A percentile compares a stretch with the other conserved stretches of the same genome.
Evolutionary conservation across 2,888 invertebrate species (phyloP).

Genomic region (Epinotia bilunana): DNA sequence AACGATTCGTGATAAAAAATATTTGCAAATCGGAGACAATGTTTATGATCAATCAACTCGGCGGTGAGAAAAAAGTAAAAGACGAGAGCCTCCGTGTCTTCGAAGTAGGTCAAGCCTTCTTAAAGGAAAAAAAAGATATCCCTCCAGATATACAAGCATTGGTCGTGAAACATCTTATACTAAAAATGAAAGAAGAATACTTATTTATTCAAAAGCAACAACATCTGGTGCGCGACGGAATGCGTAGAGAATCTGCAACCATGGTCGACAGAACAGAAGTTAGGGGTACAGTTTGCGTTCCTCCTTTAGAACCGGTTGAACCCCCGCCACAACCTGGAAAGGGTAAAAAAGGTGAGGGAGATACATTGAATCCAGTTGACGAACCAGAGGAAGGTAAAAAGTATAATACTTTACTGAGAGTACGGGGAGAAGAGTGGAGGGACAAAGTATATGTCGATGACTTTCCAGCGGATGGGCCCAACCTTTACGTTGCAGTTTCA

Average conservation of each 20-base stretch:
- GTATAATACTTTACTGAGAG: slow-evolving; percentile 76
- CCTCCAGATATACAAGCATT: slow-evolving; percentile 73
- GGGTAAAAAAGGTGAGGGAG: slow-evolving; percentile 58
- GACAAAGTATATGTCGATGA: slow-evolving; percentile 82
- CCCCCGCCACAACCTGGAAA: slow-evolving; percentile 55
- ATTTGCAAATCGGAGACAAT: slow-evolving; percentile 78
- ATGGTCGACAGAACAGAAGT: slow-evolving; percentile 71
- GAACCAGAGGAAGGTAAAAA: slow-evolving; percentile 70
- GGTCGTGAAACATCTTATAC: slow-evolving; percentile 74
- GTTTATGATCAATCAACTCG: slow-evolving; percentile 79
- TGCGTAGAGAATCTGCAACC: slow-evolving; percentile 68
- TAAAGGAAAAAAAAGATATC: slow-evolving; percentile 74
- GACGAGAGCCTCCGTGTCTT: slow-evolving; percentile 73
- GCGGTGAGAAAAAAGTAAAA: slow-evolving; percentile 74
- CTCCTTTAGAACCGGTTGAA: slow-evolving; percentile 52
- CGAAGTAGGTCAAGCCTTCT: slow-evolving; percentile 72
- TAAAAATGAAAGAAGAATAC: slow-evolving; percentile 78
- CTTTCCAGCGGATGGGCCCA: slow-evolving; percentile 80
- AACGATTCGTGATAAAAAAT: slow-evolving; percentile 76
- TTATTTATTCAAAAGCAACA: slow-evolving; percentile 71
- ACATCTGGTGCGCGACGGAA: slow-evolving; percentile 70
- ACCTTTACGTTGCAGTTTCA: slow-evolving; percentile 81
- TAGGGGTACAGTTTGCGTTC: slow-evolving; percentile 63
- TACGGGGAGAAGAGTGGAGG: slow-evolving; percentile 83
- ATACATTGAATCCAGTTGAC: slow-evolving; percentile 46